These are phyloP conservation scores for Phalanger gymnotis DNA, from an alignment of 2,797 vertebrate species.

Conservation along the genomic window DNA sequence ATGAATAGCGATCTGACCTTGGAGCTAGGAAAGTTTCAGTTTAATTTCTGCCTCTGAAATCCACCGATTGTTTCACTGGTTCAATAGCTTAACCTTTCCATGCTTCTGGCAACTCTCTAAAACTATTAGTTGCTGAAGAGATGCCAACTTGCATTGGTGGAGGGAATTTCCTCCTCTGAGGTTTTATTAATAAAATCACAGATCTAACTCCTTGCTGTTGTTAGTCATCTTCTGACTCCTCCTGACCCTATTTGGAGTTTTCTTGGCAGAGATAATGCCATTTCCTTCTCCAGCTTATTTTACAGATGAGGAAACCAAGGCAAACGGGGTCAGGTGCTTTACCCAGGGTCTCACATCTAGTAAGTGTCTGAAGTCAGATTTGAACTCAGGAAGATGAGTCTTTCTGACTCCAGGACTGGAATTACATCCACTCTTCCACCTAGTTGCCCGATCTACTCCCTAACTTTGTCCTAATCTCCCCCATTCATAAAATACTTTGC, in stretches of 20 bases:
- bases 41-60: neutral
- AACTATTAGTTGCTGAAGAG: neutral
- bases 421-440: too few species aligned
- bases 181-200: neutral
- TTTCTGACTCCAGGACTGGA: neutral
- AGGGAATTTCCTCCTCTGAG: neutral
- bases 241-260: neutral
- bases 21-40: neutral
- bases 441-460: too few species aligned
- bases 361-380: neutral
- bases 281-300: neutral
- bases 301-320: neutral
- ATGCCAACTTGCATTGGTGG: neutral
- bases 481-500: neutral
- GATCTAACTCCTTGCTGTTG: neutral
- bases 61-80: neutral
- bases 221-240: neutral
- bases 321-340: neutral
- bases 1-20: neutral
- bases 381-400: neutral
- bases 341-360: neutral
- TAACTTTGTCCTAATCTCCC: too few species aligned
- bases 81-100: neutral
- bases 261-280: neutral
- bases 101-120: neutral